Evolutionary conservation across 1,140 invertebrate genomes (phyloP).

Genomic region (Drosophila yakuba): DNA sequence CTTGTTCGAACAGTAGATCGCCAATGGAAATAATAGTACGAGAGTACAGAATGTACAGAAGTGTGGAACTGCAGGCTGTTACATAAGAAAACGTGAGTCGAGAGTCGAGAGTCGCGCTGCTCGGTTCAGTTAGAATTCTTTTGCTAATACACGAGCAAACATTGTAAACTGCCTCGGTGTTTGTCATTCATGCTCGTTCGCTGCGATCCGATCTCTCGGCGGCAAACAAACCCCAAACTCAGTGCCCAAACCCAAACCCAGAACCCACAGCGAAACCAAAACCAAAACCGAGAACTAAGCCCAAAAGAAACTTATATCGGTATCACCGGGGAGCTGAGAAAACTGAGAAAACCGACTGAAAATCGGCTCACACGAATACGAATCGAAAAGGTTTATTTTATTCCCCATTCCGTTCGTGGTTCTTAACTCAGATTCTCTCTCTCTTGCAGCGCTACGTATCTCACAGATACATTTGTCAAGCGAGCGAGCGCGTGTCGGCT

Average conservation of each 20-base stretch:
- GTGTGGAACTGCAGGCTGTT: constrained; percentile 32
- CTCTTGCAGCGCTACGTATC: constrained; percentile 41
- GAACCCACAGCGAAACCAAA: constrained; percentile 1
- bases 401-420: constrained; percentile 9
- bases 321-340: constrained; percentile 7
- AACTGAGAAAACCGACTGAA: constrained; percentile 26
- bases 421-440: constrained; percentile 19
- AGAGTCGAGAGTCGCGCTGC: constrained; percentile 2
- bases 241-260: constrained; percentile 4
- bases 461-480: constrained; percentile 42
- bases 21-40: constrained; percentile 9
- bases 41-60: not conserved
- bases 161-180: constrained; percentile 48
- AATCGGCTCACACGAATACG: constrained; percentile 17
- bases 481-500: not conserved
- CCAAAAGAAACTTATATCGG: constrained; percentile 3
- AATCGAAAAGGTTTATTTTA: constrained; percentile 25
- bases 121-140: constrained; percentile 52
- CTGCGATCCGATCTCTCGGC: constrained; percentile 25
- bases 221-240: constrained; percentile 42
- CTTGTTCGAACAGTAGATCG: not conserved
- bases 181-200: constrained; percentile 22
- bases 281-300: constrained; percentile 2
- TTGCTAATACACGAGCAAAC: constrained; percentile 57
- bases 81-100: constrained; percentile 50